These are phyloP conservation scores for Perca flavescens DNA, from an alignment of 2,113 vertebrate genomes.

Conservation along the genomic window DNA sequence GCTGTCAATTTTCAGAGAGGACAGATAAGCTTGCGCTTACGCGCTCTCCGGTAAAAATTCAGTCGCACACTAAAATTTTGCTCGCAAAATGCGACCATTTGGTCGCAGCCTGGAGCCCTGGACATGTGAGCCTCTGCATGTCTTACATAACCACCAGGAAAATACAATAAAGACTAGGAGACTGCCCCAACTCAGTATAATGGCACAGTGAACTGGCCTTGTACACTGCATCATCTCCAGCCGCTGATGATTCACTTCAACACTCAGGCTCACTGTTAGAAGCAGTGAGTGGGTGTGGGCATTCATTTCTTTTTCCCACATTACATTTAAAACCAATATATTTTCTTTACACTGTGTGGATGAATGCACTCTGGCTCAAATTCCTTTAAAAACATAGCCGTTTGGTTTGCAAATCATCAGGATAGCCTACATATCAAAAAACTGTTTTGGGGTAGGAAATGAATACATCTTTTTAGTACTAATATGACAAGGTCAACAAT, in stretches of 20 bases:
- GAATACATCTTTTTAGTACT: background rate
- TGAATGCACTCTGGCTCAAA: constrained; percentile 5
- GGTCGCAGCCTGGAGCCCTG: too few species aligned
- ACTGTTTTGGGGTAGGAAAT: background rate
- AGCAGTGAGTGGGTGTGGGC: constrained; percentile 47
- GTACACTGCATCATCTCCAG: constrained; percentile 30
- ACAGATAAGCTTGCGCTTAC: too few species aligned
- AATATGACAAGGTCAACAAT: background rate
- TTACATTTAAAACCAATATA: constrained; percentile 23
- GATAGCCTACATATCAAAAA: background rate
- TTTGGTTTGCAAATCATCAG: background rate
- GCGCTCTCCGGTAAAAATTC: too few species aligned
- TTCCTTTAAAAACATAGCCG: background rate
- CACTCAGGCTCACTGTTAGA: constrained; percentile 35
- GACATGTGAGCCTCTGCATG: constrained; percentile 36
- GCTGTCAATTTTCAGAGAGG: too few species aligned
- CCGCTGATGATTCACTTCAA: constrained; percentile 51
- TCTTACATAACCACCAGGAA: constrained; percentile 58
- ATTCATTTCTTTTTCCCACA: constrained; percentile 20
- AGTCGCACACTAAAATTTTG: too few species aligned
- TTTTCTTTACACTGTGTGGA: background rate
- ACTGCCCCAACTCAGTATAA: constrained; percentile 28
- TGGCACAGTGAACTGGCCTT: constrained; percentile 33
- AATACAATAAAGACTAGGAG: constrained; percentile 51
- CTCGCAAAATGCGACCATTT: too few species aligned